These are phyloP conservation scores for Trissolcus brochymenae DNA, from an alignment of 2,888 invertebrate genomes.

Conservation along the genomic window DNA sequence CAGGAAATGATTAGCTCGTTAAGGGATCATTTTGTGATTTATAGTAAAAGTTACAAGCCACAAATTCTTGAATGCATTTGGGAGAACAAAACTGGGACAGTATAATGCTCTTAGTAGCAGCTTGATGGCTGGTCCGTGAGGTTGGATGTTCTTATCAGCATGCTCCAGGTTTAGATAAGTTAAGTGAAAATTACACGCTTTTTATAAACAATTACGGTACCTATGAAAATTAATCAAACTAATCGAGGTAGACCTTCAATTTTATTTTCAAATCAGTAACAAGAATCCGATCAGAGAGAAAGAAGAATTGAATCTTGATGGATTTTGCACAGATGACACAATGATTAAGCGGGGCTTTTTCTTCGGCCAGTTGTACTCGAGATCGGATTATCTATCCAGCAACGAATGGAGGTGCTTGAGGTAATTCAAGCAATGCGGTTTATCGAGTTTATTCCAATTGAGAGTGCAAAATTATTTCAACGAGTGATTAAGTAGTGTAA, in stretches of 20 bases:
- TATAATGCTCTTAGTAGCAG: slow-evolving; percentile 26
- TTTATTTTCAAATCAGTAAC: slow-evolving; percentile 1
- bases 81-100: slow-evolving; percentile 28
- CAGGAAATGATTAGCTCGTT: slow-evolving; percentile 27
- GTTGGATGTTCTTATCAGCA: slow-evolving; percentile 15
- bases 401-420: slow-evolving; percentile 45
- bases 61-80: neutral
- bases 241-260: too few relatives aligned
- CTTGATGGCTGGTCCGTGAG: slow-evolving; percentile 18
- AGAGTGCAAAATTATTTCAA: slow-evolving; percentile 33
- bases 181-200: slow-evolving; percentile 36
- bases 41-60: too few relatives aligned
- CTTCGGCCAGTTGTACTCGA: slow-evolving; percentile 4
- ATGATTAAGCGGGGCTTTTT: slow-evolving; percentile 25
- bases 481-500: slow-evolving; percentile 38
- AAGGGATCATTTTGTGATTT: slow-evolving; percentile 35
- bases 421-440: slow-evolving; percentile 47
- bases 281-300: neutral
- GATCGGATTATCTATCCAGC: slow-evolving; percentile 41
- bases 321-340: slow-evolving; percentile 16
- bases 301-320: slow-evolving; percentile 27
- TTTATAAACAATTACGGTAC: slow-evolving; percentile 26
- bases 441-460: slow-evolving; percentile 51
- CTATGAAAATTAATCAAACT: neutral
- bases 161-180: neutral